Conservation (phyloP, 30 jellyfish, hydroid and myxozoan species). For the Mastigias papua region DNA sequence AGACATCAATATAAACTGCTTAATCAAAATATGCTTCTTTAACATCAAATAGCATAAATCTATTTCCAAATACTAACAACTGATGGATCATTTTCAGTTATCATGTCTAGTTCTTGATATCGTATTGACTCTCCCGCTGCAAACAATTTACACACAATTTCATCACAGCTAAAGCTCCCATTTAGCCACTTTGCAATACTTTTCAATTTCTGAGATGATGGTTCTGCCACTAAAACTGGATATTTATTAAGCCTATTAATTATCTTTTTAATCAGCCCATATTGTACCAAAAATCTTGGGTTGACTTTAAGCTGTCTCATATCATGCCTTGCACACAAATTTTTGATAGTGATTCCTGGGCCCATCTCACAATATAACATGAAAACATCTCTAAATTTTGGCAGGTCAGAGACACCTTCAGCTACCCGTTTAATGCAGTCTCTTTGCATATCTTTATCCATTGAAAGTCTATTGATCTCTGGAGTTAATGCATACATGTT, state of each 20-base stretch:
- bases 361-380: constrained; percentile 90
- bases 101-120: constrained; percentile 76
- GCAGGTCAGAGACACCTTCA: constrained; percentile 34
- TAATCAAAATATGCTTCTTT: too few relatives aligned
- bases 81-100: constrained; percentile 84
- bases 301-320: constrained; percentile 65
- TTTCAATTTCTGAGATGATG: constrained; percentile 48
- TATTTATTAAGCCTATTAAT: constrained; percentile 76
- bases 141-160: constrained; percentile 80
- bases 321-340: constrained; percentile 86
- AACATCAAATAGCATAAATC: too few relatives aligned
- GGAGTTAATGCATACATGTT: constrained; percentile 92
- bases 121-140: constrained; percentile 73
- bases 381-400: constrained; percentile 81
- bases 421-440: constrained; percentile 87
- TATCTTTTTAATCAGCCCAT: constrained; percentile 78
- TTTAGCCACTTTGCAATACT: constrained; percentile 68
- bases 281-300: constrained; percentile 69
- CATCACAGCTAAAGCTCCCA: constrained; percentile 84
- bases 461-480: constrained; percentile 66
- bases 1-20: too few relatives aligned
- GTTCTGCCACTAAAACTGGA: constrained; percentile 75
- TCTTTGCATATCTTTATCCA: constrained; percentile 71
- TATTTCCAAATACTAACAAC: constrained; percentile 88
- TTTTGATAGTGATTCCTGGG: constrained; percentile 90